Conservation (phyloP, 2,888 invertebrate species). For the Xestia c-nigrum region DNA sequence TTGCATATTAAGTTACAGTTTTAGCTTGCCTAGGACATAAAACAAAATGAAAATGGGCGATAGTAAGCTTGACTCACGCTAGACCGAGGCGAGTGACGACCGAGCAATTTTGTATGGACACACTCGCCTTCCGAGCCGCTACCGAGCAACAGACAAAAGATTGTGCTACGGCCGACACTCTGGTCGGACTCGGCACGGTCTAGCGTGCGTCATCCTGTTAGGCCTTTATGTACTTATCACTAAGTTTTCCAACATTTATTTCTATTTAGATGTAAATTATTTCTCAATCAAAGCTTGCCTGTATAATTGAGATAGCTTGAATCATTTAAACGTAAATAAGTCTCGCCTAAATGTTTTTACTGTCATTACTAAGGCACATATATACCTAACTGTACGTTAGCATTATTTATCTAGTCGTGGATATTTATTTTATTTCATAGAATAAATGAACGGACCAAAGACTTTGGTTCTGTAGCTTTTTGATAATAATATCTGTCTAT, state of each 20-base stretch:
- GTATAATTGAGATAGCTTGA: slow-evolving; percentile 29
- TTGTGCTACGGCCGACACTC: no score
- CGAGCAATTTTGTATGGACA: no score
- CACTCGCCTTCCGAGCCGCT: no score
- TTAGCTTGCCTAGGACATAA: neutral
- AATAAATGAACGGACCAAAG: slow-evolving; percentile 65
- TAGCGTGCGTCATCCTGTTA: no score
- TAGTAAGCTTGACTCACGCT: neutral
- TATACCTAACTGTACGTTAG: slow-evolving; percentile 32
- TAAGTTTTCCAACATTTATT: slow-evolving; percentile 9
- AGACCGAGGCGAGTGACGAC: no score
- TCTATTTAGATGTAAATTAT: slow-evolving; percentile 36
- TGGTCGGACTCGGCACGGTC: no score
- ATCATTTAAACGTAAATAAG: slow-evolving; percentile 19
- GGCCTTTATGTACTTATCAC: slow-evolving; percentile 2
- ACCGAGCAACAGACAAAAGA: no score
- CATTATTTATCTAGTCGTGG: slow-evolving; percentile 37
- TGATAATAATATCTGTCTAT: slow-evolving; percentile 49
- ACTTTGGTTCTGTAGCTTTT: slow-evolving; percentile 67
- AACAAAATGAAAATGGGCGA: slow-evolving; percentile 1
- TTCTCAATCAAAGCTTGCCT: slow-evolving; percentile 24
- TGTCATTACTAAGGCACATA: slow-evolving; percentile 32
- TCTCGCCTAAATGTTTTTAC: slow-evolving; percentile 56
- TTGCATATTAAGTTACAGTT: slow-evolving; percentile 14
- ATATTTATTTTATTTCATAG: slow-evolving; percentile 53